These are phyloP conservation scores for Ovis aries DNA, from an alignment of 2,113 vertebrate species.

Conservation along the genomic window ARS-UI_Ramb_v3.0 NC_056071.1:7371001-7371500, in stretches of 20 bases:
- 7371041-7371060: neutral
- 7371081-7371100: neutral
- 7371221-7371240: neutral
- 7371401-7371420: slow-evolving; percentile 49
- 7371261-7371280: neutral
- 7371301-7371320: neutral
- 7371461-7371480: neutral
- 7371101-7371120: neutral
- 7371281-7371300: neutral
- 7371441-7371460: neutral
- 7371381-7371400: slow-evolving; percentile 3
- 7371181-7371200: neutral
- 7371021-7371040: neutral
- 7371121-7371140: neutral
- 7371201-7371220: neutral
- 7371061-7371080: neutral
- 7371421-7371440: slow-evolving; percentile 19
- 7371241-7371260: neutral
- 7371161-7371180: neutral
- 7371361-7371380: neutral
- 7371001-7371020: neutral
- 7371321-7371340: neutral
- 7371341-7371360: neutral
- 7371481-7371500: neutral
- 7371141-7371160: neutral